phyloP scores from a whole-genome alignment of 2,797 vertebrate species.

The Meda fulgida region DNA sequence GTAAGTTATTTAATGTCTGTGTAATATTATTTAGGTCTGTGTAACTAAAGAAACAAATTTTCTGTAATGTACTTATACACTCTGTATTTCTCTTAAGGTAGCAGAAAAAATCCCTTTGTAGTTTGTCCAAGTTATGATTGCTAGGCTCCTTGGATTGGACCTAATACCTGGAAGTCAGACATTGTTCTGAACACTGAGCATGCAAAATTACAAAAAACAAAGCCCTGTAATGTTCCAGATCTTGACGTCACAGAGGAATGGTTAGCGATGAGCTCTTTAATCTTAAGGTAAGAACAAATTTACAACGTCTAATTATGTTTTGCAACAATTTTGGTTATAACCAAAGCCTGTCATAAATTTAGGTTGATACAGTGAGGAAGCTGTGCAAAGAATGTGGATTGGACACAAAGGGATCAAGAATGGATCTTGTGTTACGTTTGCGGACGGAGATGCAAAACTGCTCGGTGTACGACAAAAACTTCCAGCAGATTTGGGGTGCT shows the following conservation, averaged over 20 bases:
- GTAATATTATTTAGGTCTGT: background rate
- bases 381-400: slow-evolving; percentile 17
- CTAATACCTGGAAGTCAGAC: slow-evolving; percentile 7
- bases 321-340: background rate
- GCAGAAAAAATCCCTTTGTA: slow-evolving; percentile 5
- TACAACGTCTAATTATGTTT: background rate
- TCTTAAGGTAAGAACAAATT: slow-evolving; percentile 16
- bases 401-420: slow-evolving; percentile 25
- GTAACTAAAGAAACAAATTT: background rate
- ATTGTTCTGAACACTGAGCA: background rate
- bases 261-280: slow-evolving; percentile 18
- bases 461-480: background rate
- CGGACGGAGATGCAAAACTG: background rate
- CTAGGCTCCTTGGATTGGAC: slow-evolving; percentile 7
- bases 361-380: background rate
- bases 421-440: slow-evolving; percentile 43
- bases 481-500: slow-evolving; percentile 7
- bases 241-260: slow-evolving; percentile 24
- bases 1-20: background rate
- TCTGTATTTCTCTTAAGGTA: background rate
- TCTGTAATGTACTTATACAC: background rate
- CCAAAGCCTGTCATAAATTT: background rate
- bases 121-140: too few relatives aligned
- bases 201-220: slow-evolving; percentile 7
- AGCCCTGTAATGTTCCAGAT: background rate